phyloP scores from a whole-genome alignment of 1,140 invertebrate species.

The Tetragnatha versicolor region DNA sequence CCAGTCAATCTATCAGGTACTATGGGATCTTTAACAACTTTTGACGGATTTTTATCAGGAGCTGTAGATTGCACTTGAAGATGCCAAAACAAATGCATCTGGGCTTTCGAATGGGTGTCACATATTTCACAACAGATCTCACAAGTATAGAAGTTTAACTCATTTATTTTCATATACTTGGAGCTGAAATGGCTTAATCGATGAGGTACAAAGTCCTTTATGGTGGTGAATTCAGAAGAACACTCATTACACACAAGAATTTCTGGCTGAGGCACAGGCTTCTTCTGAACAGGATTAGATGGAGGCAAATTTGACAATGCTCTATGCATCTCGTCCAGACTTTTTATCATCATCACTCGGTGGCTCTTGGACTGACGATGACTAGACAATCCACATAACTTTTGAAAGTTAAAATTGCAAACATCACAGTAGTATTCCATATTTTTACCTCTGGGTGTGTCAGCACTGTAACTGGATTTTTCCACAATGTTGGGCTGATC shows the following conservation, averaged over 20 bases:
- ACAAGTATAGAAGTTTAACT: conserved; percentile 37
- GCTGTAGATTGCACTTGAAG: conserved; percentile 25
- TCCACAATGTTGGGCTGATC: not conserved
- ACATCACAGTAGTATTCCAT: conserved; percentile 44
- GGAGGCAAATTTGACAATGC: conserved; percentile 20
- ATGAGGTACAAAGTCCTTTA: conserved; percentile 53
- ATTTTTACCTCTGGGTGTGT: not conserved
- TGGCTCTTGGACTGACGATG: conserved; percentile 48
- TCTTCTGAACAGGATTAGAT: not conserved
- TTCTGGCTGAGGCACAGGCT: conserved; percentile 6
- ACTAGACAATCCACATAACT: conserved; percentile 23
- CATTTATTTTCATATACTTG: conserved; percentile 34
- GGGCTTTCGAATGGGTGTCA: conserved; percentile 29
- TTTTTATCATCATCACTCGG: conserved; percentile 11
- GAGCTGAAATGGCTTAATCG: conserved; percentile 44
- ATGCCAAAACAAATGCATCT: conserved; percentile 53
- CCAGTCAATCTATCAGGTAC: conserved; percentile 21
- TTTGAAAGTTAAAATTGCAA: conserved; percentile 38
- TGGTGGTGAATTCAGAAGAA: conserved; percentile 22
- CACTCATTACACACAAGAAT: conserved; percentile 40
- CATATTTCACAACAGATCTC: conserved; percentile 49
- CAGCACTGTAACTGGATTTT: not conserved
- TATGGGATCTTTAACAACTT: not conserved
- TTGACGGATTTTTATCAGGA: not conserved
- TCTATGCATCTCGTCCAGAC: conserved; percentile 28